Evolutionary conservation across 2,113 vertebrate species (phyloP).

Genomic region (Orycteropus afer): DNA sequence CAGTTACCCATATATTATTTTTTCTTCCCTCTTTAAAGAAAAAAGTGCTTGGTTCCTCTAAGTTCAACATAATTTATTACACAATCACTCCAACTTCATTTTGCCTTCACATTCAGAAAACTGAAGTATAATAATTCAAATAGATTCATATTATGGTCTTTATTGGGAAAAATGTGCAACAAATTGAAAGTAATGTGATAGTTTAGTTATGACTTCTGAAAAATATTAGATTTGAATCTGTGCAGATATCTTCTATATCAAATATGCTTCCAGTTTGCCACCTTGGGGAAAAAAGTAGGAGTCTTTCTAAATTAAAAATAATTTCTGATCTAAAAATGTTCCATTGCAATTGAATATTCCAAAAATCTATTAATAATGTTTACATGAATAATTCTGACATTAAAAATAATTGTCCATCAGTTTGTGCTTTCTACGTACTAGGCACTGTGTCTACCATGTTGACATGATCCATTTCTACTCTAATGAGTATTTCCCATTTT

Average conservation of each 20-base stretch:
- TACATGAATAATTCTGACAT: not conserved
- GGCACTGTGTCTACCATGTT: not conserved
- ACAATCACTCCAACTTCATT: constrained; percentile 26
- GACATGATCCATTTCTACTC: not conserved
- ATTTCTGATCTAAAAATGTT: constrained; percentile 17
- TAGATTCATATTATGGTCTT: not conserved
- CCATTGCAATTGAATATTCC: not conserved
- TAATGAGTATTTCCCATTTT: constrained; percentile 48
- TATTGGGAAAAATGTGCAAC: not conserved
- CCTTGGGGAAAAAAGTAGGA: constrained; percentile 1
- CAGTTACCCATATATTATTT: not conserved
- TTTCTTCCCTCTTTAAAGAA: not conserved
- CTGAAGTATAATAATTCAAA: constrained; percentile 11
- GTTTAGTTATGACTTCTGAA: not conserved
- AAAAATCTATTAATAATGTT: not conserved
- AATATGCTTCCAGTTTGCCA: not conserved
- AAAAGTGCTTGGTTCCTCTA: not conserved
- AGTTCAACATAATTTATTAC: constrained; percentile 22
- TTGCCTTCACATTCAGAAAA: constrained; percentile 54
- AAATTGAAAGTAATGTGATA: constrained; percentile 3
- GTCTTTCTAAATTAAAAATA: not conserved
- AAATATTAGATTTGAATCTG: not conserved
- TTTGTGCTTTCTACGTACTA: not conserved
- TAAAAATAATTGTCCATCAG: not conserved
- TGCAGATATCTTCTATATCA: not conserved